These are phyloP conservation scores for Pemphredon lugubris DNA, from an alignment of 2,888 invertebrate species.

Conservation along the genomic window DNA sequence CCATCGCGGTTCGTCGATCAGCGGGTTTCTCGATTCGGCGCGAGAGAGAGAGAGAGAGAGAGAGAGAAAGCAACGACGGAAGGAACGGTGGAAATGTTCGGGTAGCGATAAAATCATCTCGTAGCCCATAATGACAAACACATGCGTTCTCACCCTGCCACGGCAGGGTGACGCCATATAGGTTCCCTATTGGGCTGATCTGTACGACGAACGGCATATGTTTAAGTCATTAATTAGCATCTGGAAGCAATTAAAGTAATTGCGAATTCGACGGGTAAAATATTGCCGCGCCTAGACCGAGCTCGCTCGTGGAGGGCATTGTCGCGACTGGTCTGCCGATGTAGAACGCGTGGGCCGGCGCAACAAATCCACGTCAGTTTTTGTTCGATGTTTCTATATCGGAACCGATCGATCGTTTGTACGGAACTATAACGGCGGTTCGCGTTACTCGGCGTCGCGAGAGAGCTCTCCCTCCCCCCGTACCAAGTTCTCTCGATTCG, in stretches of 20 bases:
- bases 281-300: constrained; percentile 50
- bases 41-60: neutral
- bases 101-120: constrained; percentile 66
- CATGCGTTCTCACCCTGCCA: constrained; percentile 67
- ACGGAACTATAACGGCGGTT: constrained; percentile 42
- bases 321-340: constrained; percentile 8
- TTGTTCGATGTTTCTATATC: constrained; percentile 47
- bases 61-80: too few species aligned
- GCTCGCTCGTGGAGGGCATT: neutral
- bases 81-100: constrained; percentile 34
- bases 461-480: too few species aligned
- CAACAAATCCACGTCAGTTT: constrained; percentile 62
- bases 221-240: constrained; percentile 79
- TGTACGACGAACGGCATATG: constrained; percentile 75
- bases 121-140: constrained; percentile 77
- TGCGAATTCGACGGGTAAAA: constrained; percentile 74
- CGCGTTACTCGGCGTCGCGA: constrained; percentile 16
- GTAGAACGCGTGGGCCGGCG: constrained; percentile 12
- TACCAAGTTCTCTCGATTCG: neutral
- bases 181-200: constrained; percentile 69
- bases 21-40: constrained; percentile 33
- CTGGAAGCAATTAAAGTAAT: constrained; percentile 79
- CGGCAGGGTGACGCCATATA: constrained; percentile 55
- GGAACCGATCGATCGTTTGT: constrained; percentile 59
- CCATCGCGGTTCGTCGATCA: constrained; percentile 37